These are phyloP conservation scores for Chaetodon trifasciatus DNA, from an alignment of 2,797 vertebrate species.

Conservation along the genomic window DNA sequence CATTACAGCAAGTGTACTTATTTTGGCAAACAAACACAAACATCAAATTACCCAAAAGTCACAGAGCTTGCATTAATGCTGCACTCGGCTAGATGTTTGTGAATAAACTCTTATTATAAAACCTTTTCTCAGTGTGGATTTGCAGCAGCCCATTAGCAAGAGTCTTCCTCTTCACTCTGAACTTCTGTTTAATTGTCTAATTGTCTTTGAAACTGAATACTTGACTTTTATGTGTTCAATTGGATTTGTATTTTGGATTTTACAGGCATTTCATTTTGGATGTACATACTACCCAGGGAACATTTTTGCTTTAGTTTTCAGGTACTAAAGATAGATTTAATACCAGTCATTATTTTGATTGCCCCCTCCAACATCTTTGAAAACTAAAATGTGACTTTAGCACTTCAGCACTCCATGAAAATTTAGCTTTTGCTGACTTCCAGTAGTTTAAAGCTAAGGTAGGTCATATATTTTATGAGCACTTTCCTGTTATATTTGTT, in stretches of 20 bases:
- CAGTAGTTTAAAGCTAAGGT: too few species aligned
- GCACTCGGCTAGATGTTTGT: conserved; percentile 5
- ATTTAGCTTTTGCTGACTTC: neutral
- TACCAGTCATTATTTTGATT: neutral
- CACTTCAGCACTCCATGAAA: neutral
- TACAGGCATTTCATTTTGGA: neutral
- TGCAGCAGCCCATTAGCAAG: neutral
- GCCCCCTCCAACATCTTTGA: neutral
- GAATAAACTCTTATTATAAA: neutral
- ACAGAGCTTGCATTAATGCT: conserved; percentile 12
- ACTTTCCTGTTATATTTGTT: too few species aligned
- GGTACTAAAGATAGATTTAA: neutral
- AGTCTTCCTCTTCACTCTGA: neutral
- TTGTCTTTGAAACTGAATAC: neutral
- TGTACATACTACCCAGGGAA: neutral
- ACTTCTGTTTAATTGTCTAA: neutral
- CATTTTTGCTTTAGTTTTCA: neutral
- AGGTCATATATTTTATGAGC: too few species aligned
- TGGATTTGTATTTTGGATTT: neutral
- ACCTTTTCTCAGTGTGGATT: neutral
- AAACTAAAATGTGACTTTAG: neutral
- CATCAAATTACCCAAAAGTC: conserved; percentile 28
- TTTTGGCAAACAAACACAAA: conserved; percentile 41
- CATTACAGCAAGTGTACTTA: conserved; percentile 31
- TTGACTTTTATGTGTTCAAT: neutral